These are phyloP conservation scores for Caenorhabditis elegans DNA, from an alignment of 1,140 invertebrate genomes.

Conservation along the genomic window DNA sequence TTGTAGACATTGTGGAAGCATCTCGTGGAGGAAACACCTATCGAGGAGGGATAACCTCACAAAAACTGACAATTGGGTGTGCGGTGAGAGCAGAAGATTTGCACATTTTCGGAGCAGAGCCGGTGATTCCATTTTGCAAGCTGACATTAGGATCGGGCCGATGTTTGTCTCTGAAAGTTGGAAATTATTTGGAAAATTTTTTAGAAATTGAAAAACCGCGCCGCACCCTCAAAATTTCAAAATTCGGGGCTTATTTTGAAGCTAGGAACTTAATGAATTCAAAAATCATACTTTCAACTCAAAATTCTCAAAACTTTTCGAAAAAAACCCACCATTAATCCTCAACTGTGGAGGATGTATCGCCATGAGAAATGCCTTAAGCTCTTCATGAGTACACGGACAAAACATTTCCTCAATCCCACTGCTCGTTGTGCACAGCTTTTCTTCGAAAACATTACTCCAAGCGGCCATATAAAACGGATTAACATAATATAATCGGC, in stretches of 20 bases:
- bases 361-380: constrained; percentile 66
- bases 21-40: constrained; percentile 63
- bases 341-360: constrained; percentile 65
- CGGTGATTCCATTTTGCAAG: constrained; percentile 66
- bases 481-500: constrained; percentile 62
- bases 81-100: constrained; percentile 55
- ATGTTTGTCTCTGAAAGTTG: constrained; percentile 59
- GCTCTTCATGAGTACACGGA: constrained; percentile 64
- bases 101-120: constrained; percentile 62
- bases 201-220: neutral
- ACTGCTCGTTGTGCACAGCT: constrained; percentile 15
- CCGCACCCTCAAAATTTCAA: neutral
- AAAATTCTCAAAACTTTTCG: too few relatives aligned
- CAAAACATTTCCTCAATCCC: constrained; percentile 61
- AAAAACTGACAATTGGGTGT: constrained; percentile 63
- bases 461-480: constrained; percentile 65
- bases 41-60: constrained; percentile 63
- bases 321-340: constrained; percentile 56
- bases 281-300: too few relatives aligned
- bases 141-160: constrained; percentile 64
- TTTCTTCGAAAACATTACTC: constrained; percentile 63
- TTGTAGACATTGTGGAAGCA: constrained; percentile 57
- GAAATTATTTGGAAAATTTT: neutral
- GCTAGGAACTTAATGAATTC: too few relatives aligned
- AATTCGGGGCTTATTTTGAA: too few relatives aligned